These are phyloP conservation scores for Sweltsa coloradensis DNA, from an alignment of 1,140 invertebrate species.

Conservation along the genomic window DNA sequence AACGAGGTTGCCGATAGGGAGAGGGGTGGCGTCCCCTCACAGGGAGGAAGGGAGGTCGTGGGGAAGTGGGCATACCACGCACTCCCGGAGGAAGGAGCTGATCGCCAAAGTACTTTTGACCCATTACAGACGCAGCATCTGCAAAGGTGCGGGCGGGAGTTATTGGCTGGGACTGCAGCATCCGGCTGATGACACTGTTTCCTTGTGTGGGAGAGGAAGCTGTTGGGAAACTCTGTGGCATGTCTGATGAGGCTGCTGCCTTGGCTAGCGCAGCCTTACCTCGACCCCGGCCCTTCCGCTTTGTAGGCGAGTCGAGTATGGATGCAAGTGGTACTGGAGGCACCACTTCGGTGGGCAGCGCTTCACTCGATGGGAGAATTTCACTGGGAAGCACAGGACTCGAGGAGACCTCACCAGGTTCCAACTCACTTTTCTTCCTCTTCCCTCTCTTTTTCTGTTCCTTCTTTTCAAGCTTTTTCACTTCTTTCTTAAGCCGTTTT, in stretches of 20 bases:
- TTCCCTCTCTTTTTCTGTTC: conserved; percentile 30
- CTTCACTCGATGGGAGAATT: background rate
- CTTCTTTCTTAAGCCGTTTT: conserved; percentile 23
- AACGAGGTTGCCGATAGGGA: conserved; percentile 29
- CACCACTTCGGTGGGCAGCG: background rate
- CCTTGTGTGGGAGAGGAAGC: background rate
- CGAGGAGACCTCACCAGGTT: conserved; percentile 3
- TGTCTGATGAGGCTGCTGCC: conserved; percentile 12
- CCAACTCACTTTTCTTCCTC: conserved; percentile 22
- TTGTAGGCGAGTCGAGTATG: background rate
- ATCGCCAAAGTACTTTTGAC: conserved; percentile 33
- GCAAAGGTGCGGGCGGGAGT: conserved; percentile 31
- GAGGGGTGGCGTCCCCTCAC: conserved; percentile 32
- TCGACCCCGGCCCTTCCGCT: conserved; percentile 8
- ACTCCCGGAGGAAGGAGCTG: too few species aligned
- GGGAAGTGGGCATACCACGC: too few species aligned
- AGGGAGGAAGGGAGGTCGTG: too few species aligned
- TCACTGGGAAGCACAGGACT: background rate
- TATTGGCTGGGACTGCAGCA: conserved; percentile 40
- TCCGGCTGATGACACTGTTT: conserved; percentile 40
- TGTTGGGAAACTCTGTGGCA: conserved; percentile 10
- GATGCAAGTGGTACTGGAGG: background rate
- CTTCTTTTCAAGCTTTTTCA: conserved; percentile 43
- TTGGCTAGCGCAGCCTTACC: conserved; percentile 15
- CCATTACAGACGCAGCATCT: conserved; percentile 32